Evolutionary conservation across 2,797 vertebrate genomes (phyloP).

Genomic region (Sparidentex hasta): DNA sequence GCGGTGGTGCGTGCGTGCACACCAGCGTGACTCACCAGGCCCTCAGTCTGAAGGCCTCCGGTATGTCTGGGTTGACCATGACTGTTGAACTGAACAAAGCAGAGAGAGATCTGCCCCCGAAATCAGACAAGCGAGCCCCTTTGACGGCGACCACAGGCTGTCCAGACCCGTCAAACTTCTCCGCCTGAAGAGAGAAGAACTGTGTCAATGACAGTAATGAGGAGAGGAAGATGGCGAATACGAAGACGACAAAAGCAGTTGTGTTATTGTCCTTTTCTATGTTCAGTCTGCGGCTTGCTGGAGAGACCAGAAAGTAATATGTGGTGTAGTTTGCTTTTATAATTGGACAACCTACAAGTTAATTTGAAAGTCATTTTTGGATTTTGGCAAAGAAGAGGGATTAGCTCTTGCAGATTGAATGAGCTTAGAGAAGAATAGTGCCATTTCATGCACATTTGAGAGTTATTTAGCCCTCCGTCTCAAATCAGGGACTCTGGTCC

Average conservation of each 20-base stretch:
- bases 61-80: constrained; percentile 92
- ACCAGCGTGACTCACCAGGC: constrained; percentile 88
- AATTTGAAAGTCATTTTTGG: constrained; percentile 78
- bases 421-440: constrained; percentile 74
- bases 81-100: constrained; percentile 90
- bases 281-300: constrained; percentile 27
- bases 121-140: constrained; percentile 93
- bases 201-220: constrained; percentile 43
- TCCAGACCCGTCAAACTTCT: constrained; percentile 90
- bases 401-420: constrained; percentile 75
- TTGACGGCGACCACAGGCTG: constrained; percentile 93
- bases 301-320: constrained; percentile 52
- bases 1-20: constrained; percentile 1
- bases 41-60: constrained; percentile 91
- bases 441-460: constrained; percentile 71
- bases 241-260: neutral
- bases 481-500: constrained; percentile 61
- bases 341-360: constrained; percentile 75
- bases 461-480: constrained; percentile 67
- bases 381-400: constrained; percentile 71
- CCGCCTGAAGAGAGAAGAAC: constrained; percentile 84
- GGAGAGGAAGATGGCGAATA: constrained; percentile 24
- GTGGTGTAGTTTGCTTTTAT: constrained; percentile 57
- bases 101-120: constrained; percentile 92
- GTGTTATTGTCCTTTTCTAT: constrained; percentile 23